These are phyloP conservation scores for Lysandra coridon DNA, from an alignment of 2,888 invertebrate genomes.

Conservation along the genomic window DNA sequence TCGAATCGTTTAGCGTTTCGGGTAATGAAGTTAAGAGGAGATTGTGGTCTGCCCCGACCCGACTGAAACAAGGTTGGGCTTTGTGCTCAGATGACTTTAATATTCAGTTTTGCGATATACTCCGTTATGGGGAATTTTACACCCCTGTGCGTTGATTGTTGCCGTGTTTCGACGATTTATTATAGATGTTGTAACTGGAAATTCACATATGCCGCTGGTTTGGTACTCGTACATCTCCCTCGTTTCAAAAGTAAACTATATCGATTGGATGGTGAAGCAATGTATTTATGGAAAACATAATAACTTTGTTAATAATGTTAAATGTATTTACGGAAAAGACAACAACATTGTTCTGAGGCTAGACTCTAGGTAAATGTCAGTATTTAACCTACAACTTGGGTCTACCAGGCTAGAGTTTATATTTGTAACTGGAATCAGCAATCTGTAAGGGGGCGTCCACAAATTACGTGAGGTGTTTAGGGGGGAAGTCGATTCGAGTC, in stretches of 20 bases:
- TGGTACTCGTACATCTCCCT: too few species aligned
- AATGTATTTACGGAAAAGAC: too few species aligned
- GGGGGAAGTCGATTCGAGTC: too few species aligned
- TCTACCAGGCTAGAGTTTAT: neutral
- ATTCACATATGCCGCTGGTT: too few species aligned
- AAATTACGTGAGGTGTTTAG: too few species aligned
- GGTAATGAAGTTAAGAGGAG: constrained; percentile 76
- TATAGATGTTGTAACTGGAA: neutral
- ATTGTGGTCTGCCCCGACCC: constrained; percentile 61
- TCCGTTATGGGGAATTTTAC: constrained; percentile 7
- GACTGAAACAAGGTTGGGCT: constrained; percentile 51
- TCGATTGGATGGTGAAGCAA: too few species aligned
- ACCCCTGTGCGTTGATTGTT: constrained; percentile 24
- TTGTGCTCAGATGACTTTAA: constrained; percentile 44
- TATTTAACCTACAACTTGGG: too few species aligned
- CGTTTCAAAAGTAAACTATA: too few species aligned
- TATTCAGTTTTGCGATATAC: constrained; percentile 34
- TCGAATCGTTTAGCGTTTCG: constrained; percentile 72
- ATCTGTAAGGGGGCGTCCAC: neutral
- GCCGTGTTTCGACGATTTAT: neutral
- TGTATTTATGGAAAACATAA: too few species aligned
- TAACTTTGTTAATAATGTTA: too few species aligned
- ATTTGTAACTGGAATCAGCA: neutral
- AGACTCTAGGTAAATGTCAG: too few species aligned
- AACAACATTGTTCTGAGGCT: too few species aligned